A percentile compares a stretch with the other conserved stretches of the same genome.
Conservation (phyloP, 2,888 invertebrate species). For the Tetragonula carbonaria region DNA sequence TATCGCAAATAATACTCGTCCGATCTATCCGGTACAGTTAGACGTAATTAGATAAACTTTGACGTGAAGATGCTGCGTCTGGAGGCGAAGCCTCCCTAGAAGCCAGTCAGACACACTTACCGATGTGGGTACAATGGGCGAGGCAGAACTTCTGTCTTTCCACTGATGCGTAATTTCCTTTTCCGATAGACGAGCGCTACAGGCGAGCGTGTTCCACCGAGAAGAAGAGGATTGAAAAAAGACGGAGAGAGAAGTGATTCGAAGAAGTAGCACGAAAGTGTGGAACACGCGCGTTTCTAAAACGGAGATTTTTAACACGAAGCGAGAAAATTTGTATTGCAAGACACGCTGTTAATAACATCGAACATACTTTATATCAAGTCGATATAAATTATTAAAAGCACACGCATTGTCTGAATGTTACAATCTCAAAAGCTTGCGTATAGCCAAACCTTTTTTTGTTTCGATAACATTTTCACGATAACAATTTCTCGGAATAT, state of each 20-base stretch:
- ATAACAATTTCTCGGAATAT: no score
- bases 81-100: background rate
- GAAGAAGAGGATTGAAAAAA: no score
- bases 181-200: background rate
- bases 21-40: slow-evolving; percentile 63
- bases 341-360: no score
- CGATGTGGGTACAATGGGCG: background rate
- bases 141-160: background rate
- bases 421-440: no score
- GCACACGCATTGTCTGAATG: no score
- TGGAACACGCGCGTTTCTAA: background rate
- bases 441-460: no score
- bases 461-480: no score
- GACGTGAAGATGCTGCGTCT: background rate
- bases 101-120: background rate
- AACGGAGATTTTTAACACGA: no score
- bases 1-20: slow-evolving; percentile 63
- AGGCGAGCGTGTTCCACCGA: background rate
- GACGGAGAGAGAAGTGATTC: background rate
- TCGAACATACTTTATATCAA: no score
- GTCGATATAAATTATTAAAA: no score
- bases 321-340: no score
- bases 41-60: slow-evolving; percentile 53
- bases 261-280: background rate
- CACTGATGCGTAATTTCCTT: background rate